phyloP scores from a whole-genome alignment of 2,797 vertebrate genomes.

The Podargus strigoides region DNA sequence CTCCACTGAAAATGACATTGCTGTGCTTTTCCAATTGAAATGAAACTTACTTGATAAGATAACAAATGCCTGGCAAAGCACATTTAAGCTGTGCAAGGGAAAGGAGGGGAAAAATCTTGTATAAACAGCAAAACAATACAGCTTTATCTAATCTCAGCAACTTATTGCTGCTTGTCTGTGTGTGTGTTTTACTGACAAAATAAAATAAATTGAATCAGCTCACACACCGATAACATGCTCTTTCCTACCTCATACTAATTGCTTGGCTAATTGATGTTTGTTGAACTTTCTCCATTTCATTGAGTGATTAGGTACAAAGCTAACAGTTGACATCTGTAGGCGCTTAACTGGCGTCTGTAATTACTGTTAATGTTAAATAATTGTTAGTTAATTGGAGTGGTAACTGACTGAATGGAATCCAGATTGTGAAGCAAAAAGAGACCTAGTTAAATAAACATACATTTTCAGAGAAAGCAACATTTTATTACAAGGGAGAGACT shows the following conservation, averaged over 20 bases:
- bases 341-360: slow-evolving; percentile 86
- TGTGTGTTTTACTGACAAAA: slow-evolving; percentile 81
- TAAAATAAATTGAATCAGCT: slow-evolving; percentile 84
- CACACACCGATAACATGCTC: slow-evolving; percentile 80
- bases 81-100: slow-evolving; percentile 42
- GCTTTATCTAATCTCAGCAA: slow-evolving; percentile 78
- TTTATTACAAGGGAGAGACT: slow-evolving; percentile 68
- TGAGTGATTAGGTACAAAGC: slow-evolving; percentile 88
- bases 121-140: slow-evolving; percentile 71
- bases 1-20: neutral
- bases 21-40: slow-evolving; percentile 47
- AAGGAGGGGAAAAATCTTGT: slow-evolving; percentile 46
- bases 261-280: slow-evolving; percentile 86
- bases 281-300: slow-evolving; percentile 89
- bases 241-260: slow-evolving; percentile 86
- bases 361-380: slow-evolving; percentile 96
- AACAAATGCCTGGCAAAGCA: slow-evolving; percentile 62
- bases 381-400: slow-evolving; percentile 94
- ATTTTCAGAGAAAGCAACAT: slow-evolving; percentile 74
- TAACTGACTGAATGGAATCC: slow-evolving; percentile 85
- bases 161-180: slow-evolving; percentile 68
- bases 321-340: slow-evolving; percentile 91
- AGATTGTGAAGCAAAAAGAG: slow-evolving; percentile 80
- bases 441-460: slow-evolving; percentile 81
- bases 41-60: slow-evolving; percentile 65